Base-by-base conservation (phyloP, 2,113 vertebrate genomes). In the Scalopus aquaticus region DNA sequence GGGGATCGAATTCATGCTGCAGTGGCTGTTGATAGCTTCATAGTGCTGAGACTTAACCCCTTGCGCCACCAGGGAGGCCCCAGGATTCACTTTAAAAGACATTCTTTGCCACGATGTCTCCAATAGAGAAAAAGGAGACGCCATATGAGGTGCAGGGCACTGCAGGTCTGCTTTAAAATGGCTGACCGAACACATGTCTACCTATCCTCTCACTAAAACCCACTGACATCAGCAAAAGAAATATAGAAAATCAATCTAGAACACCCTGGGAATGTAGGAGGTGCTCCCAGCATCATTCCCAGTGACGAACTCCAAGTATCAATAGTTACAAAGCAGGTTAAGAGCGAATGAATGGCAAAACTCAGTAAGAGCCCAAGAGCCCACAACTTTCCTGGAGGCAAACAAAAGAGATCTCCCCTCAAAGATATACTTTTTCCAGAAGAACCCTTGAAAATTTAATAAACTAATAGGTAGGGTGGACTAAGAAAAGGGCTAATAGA, bases 171-270 rank as follows among this genome's bases (percentile, higher is more conserved):
- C 56, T 82, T 93, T 62, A 94, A 85, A 96, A 88, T 84, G 72
- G 76, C 44, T 92, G 39, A 62, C n/a, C 30, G 44, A 92, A 93
- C 54, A 65, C 22, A 69, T 1, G 12, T 49, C 91, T 82, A 73
- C 42, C 51, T 92, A 83, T 83, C 51, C 17, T 58, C 35, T 51
- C 64, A 95, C 32, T 87, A 91, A 95, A 85, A 67, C 8, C 39
- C 84, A 74, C 30, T 83, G 32, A 95, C 91, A 94, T 54, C 87
- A 88, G 56, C 67, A 65, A 91, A 91, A 81, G 5, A 93, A 93
- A 83, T 26, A 84, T 32, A 42, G 90, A 83, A 22, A 85, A 54
- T 39, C 76, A 96, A 81, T 73, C 35, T 70, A 73, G 62, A 82
- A 49, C 67, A 79, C 42, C 17, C 19, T 87, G 69, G 65, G 49